Percentiles rank a stretch among this genome's conserved stretches.
Conservation (phyloP, 2,113 vertebrate species). For the Cinclus cinclus region DNA sequence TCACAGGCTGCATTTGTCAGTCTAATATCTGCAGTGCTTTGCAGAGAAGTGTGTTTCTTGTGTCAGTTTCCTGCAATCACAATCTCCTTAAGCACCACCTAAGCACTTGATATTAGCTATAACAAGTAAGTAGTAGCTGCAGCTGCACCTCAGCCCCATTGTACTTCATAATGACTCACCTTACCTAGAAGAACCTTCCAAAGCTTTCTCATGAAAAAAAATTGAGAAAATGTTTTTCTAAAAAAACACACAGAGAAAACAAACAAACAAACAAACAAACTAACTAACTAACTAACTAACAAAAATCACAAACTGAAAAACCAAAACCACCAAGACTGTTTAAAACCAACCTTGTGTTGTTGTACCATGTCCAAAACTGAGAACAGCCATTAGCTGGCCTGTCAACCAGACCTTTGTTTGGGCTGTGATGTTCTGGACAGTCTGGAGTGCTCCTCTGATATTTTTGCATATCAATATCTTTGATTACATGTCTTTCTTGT, state of each 20-base stretch:
- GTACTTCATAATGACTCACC: conserved; percentile 18
- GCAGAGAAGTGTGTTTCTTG: neutral
- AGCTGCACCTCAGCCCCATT: neutral
- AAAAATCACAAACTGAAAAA: no score
- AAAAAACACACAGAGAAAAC: no score
- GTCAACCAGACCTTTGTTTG: conserved; percentile 1
- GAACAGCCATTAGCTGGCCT: neutral
- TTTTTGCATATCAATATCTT: neutral
- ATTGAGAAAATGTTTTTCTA: neutral
- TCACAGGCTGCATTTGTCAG: conserved; percentile 41
- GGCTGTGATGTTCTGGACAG: neutral
- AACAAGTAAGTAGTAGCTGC: neutral
- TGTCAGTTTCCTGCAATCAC: conserved; percentile 5
- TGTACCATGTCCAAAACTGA: conserved; percentile 39
- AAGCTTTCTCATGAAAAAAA: conserved; percentile 31
- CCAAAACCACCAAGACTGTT: neutral
- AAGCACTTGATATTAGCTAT: neutral
- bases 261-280: no score
- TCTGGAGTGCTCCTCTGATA: neutral
- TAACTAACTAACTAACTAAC: no score
- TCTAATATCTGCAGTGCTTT: neutral
- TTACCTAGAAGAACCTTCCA: conserved; percentile 9
- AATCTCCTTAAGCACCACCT: neutral
- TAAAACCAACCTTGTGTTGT: conserved; percentile 17
- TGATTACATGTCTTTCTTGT: neutral